Evolutionary conservation across 1,140 invertebrate species (phyloP).

Genomic region (Stegodyphus mimosarum): DNA sequence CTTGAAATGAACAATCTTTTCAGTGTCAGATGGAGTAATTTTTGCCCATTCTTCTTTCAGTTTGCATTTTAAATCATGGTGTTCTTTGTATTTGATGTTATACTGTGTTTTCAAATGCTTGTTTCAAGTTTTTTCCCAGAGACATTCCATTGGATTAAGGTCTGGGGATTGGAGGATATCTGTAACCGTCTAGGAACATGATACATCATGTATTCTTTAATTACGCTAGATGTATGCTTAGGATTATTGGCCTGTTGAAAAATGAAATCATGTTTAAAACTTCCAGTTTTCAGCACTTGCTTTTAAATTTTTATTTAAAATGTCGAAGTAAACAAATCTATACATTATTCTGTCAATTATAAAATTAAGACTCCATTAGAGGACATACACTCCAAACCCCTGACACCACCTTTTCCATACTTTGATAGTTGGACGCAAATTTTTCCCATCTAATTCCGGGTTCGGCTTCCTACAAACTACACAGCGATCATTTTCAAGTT

Average conservation of each 20-base stretch:
- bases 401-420: constrained; percentile 26
- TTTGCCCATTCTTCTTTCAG: too few species aligned
- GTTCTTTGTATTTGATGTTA: too few species aligned
- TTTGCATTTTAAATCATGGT: too few species aligned
- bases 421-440: constrained; percentile 17
- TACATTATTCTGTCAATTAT: constrained; percentile 38
- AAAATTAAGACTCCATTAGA: constrained; percentile 3
- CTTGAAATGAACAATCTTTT: too few species aligned
- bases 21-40: too few species aligned
- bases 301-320: constrained; percentile 61
- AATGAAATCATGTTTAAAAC: constrained; percentile 37
- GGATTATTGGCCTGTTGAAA: constrained; percentile 67
- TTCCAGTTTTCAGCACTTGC: constrained; percentile 59
- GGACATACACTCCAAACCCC: constrained; percentile 43
- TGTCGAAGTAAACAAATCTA: constrained; percentile 1
- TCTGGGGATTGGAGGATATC: too few species aligned
- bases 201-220: too few species aligned
- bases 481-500: background rate
- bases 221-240: constrained; percentile 63
- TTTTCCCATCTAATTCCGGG: background rate
- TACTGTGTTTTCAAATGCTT: too few species aligned
- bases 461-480: constrained; percentile 13
- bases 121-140: too few species aligned
- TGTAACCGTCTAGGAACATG: too few species aligned
- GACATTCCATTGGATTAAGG: too few species aligned